Evolutionary conservation across 2,888 invertebrate genomes (phyloP).

Genomic region (Amiota minor): DNA sequence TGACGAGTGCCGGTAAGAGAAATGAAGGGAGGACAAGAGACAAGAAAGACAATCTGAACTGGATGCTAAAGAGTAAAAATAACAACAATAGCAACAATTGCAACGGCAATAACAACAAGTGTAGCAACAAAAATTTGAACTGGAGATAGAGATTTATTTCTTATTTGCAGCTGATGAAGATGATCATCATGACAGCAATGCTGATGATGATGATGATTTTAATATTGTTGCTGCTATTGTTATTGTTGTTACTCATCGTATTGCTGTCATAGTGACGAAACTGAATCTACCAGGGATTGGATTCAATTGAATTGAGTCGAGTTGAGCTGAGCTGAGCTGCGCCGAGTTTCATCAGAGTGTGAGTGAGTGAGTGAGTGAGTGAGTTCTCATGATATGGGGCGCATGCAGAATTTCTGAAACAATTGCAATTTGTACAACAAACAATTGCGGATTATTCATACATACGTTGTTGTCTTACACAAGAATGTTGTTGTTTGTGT

Average conservation of each 20-base stretch:
- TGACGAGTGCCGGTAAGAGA: too few species aligned
- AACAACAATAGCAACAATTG: conserved; percentile 24
- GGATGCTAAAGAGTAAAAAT: not conserved
- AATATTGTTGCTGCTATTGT: not conserved
- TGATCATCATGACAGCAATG: not conserved
- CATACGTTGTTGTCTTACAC: conserved; percentile 32
- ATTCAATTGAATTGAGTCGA: conserved; percentile 10
- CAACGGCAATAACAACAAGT: conserved; percentile 12
- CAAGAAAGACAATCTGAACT: conserved; percentile 7
- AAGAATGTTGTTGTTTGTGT: conserved; percentile 38
- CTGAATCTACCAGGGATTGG: not conserved
- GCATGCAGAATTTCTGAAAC: conserved; percentile 38
- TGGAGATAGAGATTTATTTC: conserved; percentile 27
- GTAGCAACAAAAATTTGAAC: conserved; percentile 21
- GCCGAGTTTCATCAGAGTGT: not conserved
- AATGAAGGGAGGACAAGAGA: not conserved
- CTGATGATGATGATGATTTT: not conserved
- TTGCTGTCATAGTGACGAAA: conserved; percentile 23
- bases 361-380: not conserved
- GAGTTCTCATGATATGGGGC: not conserved
- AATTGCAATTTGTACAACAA: conserved; percentile 60
- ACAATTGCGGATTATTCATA: conserved; percentile 62
- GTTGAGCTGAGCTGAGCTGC: conserved; percentile 5
- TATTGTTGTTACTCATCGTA: too few species aligned
- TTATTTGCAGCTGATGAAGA: conserved; percentile 17